A percentile compares a stretch with the other conserved stretches of the same genome.
Conservation (phyloP, 1,140 invertebrate species). For the Pachypsylla venusta region DNA sequence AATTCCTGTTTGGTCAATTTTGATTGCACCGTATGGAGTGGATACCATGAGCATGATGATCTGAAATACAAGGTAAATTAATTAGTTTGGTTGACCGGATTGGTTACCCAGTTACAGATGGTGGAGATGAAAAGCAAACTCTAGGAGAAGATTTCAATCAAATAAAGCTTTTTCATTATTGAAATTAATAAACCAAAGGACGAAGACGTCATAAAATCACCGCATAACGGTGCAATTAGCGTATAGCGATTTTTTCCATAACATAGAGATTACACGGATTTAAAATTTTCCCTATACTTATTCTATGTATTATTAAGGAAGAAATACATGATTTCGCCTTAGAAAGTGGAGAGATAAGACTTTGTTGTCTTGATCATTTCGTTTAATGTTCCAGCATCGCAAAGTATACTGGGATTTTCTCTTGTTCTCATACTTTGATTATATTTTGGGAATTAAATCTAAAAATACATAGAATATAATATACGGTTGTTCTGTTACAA, state of each 20-base stretch:
- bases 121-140: neutral
- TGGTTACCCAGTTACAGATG: neutral
- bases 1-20: conserved; percentile 41
- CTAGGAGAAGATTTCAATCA: neutral
- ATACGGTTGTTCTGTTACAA: too few relatives aligned
- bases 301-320: too few relatives aligned
- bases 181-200: neutral
- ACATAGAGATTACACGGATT: too few relatives aligned
- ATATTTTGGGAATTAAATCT: too few relatives aligned
- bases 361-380: too few relatives aligned
- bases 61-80: conserved; percentile 28
- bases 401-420: too few relatives aligned
- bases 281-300: too few relatives aligned
- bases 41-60: conserved; percentile 44
- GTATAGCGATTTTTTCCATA: neutral
- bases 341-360: too few relatives aligned
- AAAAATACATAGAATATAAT: too few relatives aligned
- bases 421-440: too few relatives aligned
- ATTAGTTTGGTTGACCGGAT: neutral
- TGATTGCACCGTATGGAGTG: conserved; percentile 36
- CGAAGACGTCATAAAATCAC: neutral
- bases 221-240: neutral
- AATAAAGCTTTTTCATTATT: neutral
- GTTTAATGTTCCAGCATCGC: too few relatives aligned
- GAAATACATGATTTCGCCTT: too few relatives aligned